These are phyloP conservation scores for Cebidichthys violaceus DNA, from an alignment of 2,113 vertebrate species.

Conservation along the genomic window DNA sequence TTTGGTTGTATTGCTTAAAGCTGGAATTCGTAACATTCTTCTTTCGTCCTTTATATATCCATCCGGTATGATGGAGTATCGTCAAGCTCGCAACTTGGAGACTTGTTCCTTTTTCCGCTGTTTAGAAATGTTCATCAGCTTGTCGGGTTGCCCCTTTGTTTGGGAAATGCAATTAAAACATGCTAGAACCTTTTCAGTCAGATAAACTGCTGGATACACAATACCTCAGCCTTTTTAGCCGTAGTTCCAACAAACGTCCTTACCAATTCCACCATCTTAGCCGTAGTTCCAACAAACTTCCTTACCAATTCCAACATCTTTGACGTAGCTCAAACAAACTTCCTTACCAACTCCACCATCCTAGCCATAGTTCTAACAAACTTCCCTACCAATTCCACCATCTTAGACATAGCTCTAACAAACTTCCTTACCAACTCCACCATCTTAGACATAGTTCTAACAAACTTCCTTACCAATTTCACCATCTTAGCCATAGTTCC, in stretches of 20 bases:
- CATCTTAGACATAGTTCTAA: no score
- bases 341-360: no score
- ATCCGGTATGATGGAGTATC: background rate
- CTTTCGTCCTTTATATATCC: background rate
- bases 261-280: no score
- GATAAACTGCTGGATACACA: background rate
- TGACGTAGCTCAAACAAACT: no score
- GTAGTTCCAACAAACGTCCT: no score
- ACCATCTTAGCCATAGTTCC: background rate
- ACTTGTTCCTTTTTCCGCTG: background rate
- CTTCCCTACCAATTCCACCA: no score
- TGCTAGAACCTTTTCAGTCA: background rate
- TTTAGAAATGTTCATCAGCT: background rate
- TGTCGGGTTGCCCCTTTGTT: background rate
- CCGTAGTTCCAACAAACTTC: no score
- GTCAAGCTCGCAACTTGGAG: background rate
- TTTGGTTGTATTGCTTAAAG: conserved; percentile 49
- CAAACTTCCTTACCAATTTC: no score
- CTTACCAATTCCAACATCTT: no score
- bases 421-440: no score
- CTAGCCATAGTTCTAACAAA: no score
- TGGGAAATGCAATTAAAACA: background rate
- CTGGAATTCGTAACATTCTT: conserved; percentile 54
- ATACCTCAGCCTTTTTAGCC: background rate
- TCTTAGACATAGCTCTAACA: no score